These are phyloP conservation scores for Chironomus tentans DNA, from an alignment of 2,888 invertebrate species.

Conservation along the genomic window DNA sequence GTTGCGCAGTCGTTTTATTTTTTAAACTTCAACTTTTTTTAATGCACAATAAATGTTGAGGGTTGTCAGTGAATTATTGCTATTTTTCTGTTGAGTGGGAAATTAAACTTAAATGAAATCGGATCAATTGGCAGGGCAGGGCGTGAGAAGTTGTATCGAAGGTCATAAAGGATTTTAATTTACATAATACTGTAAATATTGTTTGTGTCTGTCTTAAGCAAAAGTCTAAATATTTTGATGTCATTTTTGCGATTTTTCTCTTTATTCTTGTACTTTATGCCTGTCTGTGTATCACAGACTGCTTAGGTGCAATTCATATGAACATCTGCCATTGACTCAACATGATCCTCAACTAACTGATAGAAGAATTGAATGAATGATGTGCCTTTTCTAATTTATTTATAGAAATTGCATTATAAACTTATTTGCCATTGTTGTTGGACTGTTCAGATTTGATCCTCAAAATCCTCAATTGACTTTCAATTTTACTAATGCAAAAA, in stretches of 20 bases:
- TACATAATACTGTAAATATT: not conserved
- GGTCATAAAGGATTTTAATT: not conserved
- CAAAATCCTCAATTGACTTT: too few relatives aligned
- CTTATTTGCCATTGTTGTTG: conserved; percentile 5
- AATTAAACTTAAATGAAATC: not conserved
- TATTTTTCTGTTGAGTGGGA: not conserved
- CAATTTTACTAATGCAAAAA: too few relatives aligned
- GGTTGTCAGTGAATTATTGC: conserved; percentile 5
- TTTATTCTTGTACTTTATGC: not conserved
- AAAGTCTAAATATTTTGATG: not conserved
- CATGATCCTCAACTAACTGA: too few relatives aligned
- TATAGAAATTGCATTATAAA: conserved; percentile 13
- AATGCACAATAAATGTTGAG: not conserved
- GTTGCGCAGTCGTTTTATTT: conserved; percentile 9
- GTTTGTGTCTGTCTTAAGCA: not conserved
- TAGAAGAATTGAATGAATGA: too few relatives aligned
- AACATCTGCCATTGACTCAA: too few relatives aligned
- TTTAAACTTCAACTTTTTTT: not conserved
- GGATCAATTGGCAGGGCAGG: not conserved
- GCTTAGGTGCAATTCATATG: not conserved
- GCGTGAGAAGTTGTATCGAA: conserved; percentile 1
- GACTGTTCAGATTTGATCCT: not conserved
- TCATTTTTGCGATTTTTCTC: not conserved
- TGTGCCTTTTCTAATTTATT: not conserved
- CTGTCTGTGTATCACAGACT: too few relatives aligned